phyloP scores from a whole-genome alignment of 1,140 invertebrate genomes.

The Solenopsis invicta region DNA sequence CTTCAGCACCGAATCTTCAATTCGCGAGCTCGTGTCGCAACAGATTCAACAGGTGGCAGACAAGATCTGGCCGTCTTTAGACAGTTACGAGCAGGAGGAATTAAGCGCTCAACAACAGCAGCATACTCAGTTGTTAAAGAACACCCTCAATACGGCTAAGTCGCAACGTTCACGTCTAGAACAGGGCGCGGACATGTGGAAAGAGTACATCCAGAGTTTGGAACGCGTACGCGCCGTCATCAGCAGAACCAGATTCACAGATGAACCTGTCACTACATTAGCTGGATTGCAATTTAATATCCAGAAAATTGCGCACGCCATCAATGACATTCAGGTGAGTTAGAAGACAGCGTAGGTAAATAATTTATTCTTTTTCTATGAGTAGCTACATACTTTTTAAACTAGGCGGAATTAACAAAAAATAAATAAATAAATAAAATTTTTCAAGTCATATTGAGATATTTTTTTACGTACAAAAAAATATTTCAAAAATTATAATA shows the following conservation, averaged over 20 bases:
- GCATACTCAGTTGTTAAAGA: conserved; percentile 92
- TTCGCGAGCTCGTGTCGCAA: conserved; percentile 93
- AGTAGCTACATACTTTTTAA: not conserved
- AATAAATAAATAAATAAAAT: too few relatives aligned
- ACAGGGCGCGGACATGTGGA: conserved; percentile 93
- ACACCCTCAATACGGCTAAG: conserved; percentile 93
- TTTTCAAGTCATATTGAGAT: not conserved
- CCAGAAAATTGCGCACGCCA: conserved; percentile 92
- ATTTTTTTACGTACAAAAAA: too few relatives aligned
- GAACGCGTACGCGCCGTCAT: conserved; percentile 92
- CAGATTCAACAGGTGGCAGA: conserved; percentile 94
- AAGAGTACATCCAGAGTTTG: conserved; percentile 92
- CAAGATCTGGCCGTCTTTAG: conserved; percentile 95
- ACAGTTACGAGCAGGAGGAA: conserved; percentile 93
- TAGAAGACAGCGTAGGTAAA: not conserved
- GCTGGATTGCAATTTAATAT: conserved; percentile 93
- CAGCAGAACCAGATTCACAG: conserved; percentile 90
- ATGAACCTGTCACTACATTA: conserved; percentile 92
- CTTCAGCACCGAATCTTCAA: conserved; percentile 92
- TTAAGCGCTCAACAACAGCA: conserved; percentile 92
- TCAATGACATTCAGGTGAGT: conserved; percentile 92
- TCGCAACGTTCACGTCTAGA: conserved; percentile 92
- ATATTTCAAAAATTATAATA: too few relatives aligned
- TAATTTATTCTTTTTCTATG: not conserved
- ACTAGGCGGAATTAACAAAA: not conserved